phyloP scores from a whole-genome alignment of 1,140 invertebrate species.

The Thalassaphorura encarpata region DNA sequence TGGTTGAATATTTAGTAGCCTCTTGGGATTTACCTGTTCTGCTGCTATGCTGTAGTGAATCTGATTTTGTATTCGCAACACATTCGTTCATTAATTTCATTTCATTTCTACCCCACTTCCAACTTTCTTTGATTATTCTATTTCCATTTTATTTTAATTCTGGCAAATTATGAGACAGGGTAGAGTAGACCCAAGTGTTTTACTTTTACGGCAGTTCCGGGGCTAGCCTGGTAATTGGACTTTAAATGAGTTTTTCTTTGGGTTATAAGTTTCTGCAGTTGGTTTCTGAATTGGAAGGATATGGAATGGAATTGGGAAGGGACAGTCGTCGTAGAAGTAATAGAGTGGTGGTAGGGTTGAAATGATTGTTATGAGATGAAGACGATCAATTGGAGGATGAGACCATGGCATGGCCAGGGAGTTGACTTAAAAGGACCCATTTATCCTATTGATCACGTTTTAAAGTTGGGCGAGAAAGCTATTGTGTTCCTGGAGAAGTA shows the following conservation, averaged over 20 bases:
- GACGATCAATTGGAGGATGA: not conserved
- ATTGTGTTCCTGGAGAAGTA: not conserved
- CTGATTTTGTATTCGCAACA: too few species aligned
- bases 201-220: not conserved
- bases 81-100: not conserved
- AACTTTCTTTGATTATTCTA: not conserved
- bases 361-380: not conserved
- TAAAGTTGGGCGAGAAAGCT: conserved; percentile 9
- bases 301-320: not conserved
- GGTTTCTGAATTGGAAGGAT: not conserved
- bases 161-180: not conserved
- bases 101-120: not conserved
- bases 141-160: not conserved
- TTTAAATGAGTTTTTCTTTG: not conserved
- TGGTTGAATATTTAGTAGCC: too few species aligned
- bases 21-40: too few species aligned
- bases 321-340: not conserved
- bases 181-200: not conserved
- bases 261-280: too few species aligned
- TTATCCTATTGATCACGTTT: conserved; percentile 30
- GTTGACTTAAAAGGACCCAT: conserved; percentile 14
- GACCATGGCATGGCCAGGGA: not conserved
- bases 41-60: too few species aligned
- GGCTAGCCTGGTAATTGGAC: not conserved
- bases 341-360: not conserved